Percentiles rank a stretch among this genome's conserved stretches.
Evolutionary conservation across 2,888 invertebrate species (phyloP).

Genomic region (Cataglyphis rosenhaueri): DNA sequence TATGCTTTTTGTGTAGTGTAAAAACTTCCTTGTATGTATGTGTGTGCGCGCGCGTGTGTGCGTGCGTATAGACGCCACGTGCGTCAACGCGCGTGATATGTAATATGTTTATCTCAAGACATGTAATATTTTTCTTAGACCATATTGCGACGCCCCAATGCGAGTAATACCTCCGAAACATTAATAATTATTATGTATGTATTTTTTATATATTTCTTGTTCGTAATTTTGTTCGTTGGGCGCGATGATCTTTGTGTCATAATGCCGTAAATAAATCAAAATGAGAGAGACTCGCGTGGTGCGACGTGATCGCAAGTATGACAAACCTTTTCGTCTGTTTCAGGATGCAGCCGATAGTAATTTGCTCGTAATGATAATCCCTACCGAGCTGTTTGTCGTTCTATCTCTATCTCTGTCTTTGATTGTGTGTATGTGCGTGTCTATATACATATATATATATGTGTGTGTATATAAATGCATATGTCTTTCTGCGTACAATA

Average conservation of each 20-base stretch:
- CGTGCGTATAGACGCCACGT: constrained; percentile 57
- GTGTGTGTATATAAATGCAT: constrained; percentile 27
- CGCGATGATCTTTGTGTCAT: background rate
- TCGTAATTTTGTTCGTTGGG: background rate
- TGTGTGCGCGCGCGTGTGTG: constrained; percentile 52
- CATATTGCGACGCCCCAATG: constrained; percentile 45
- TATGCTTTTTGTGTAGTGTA: constrained; percentile 83
- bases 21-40: constrained; percentile 71
- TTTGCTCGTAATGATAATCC: constrained; percentile 70
- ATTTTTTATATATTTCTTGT: background rate
- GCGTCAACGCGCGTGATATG: constrained; percentile 60
- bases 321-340: constrained; percentile 83
- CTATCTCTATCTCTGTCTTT: constrained; percentile 64
- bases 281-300: constrained; percentile 7
- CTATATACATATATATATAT: constrained; percentile 32
- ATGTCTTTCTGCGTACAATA: constrained; percentile 61
- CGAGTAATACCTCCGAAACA: background rate
- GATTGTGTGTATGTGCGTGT: constrained; percentile 56
- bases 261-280: background rate
- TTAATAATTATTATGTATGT: background rate
- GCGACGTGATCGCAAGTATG: constrained; percentile 68
- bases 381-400: constrained; percentile 65
- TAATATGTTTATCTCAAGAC: constrained; percentile 46
- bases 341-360: constrained; percentile 83
- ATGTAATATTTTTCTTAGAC: constrained; percentile 53